A percentile compares a stretch with the other conserved stretches of the same genome.
These are phyloP conservation scores for Chionomys nivalis DNA, from an alignment of 2,113 vertebrate genomes.

Conservation along the genomic window DNA sequence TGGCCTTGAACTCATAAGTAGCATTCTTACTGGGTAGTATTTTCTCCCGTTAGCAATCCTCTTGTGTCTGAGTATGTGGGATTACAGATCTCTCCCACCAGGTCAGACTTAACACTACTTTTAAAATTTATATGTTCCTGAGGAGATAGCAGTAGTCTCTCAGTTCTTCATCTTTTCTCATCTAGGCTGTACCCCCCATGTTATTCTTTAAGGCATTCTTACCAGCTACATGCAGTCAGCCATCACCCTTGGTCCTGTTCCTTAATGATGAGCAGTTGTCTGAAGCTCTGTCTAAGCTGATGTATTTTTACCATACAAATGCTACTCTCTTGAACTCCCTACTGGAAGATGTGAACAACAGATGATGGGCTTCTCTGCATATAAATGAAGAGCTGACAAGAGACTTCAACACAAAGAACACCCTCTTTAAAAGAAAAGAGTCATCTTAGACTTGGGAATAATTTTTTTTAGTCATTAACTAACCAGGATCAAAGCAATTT, in stretches of 20 bases:
- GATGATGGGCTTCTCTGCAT: slow-evolving; percentile 76
- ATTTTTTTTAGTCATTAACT: slow-evolving; percentile 66
- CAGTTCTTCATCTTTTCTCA: background rate
- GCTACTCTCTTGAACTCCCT: slow-evolving; percentile 66
- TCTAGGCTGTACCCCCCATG: background rate
- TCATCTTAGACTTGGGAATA: slow-evolving; percentile 23
- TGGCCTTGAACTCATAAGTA: background rate
- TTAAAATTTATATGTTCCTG: slow-evolving; percentile 12
- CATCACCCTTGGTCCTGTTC: background rate
- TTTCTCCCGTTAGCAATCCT: background rate
- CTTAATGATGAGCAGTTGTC: slow-evolving; percentile 55
- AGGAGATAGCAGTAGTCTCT: background rate
- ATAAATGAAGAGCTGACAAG: slow-evolving; percentile 68
- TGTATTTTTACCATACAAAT: slow-evolving; percentile 70
- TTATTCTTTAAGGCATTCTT: background rate
- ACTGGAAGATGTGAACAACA: slow-evolving; percentile 67
- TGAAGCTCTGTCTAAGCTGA: background rate
- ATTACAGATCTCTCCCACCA: background rate
- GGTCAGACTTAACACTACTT: background rate
- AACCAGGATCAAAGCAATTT: slow-evolving; percentile 48
- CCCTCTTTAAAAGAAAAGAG: slow-evolving; percentile 58
- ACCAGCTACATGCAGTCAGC: background rate
- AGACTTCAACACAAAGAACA: slow-evolving; percentile 64
- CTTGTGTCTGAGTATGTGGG: background rate
- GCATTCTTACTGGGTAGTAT: background rate